These are phyloP conservation scores for Vimba vimba DNA, from an alignment of 2,113 vertebrate genomes.

Conservation along the genomic window DNA sequence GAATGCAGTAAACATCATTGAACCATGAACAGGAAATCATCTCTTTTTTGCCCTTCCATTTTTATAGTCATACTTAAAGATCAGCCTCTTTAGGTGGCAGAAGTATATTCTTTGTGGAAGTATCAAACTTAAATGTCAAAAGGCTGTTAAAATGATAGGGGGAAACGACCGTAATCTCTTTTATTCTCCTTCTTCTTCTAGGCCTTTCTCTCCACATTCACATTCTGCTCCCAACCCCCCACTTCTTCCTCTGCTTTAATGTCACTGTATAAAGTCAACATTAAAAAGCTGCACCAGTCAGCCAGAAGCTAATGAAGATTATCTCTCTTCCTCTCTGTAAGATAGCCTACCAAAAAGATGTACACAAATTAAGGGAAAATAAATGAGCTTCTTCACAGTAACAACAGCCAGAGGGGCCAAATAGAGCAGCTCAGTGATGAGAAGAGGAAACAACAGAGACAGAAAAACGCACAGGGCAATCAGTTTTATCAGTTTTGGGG, in stretches of 20 bases:
- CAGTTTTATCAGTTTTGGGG: not conserved
- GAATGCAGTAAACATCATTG: not conserved
- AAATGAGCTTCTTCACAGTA: constrained; percentile 7
- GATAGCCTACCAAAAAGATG: not conserved
- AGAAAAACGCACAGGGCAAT: not conserved
- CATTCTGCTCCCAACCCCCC: not conserved
- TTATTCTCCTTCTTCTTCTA: not conserved
- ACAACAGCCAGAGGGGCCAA: constrained; percentile 16
- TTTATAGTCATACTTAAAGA: constrained; percentile 19
- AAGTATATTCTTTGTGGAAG: not conserved
- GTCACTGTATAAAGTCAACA: not conserved
- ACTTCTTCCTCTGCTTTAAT: constrained; percentile 12
- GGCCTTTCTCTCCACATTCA: not conserved
- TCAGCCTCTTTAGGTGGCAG: not conserved
- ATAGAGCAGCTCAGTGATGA: not conserved
- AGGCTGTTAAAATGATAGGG: constrained; percentile 14
- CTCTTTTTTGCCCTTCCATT: not conserved
- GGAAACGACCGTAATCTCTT: not conserved
- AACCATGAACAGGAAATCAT: not conserved
- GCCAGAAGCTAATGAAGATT: constrained; percentile 7
- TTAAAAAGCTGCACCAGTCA: not conserved
- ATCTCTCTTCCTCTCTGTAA: not conserved
- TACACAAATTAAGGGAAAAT: constrained; percentile 23
- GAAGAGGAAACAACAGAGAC: not conserved
- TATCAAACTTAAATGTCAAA: constrained; percentile 34